These are phyloP conservation scores for Hypsopygia costalis DNA, from an alignment of 2,888 invertebrate genomes.

Conservation along the genomic window DNA sequence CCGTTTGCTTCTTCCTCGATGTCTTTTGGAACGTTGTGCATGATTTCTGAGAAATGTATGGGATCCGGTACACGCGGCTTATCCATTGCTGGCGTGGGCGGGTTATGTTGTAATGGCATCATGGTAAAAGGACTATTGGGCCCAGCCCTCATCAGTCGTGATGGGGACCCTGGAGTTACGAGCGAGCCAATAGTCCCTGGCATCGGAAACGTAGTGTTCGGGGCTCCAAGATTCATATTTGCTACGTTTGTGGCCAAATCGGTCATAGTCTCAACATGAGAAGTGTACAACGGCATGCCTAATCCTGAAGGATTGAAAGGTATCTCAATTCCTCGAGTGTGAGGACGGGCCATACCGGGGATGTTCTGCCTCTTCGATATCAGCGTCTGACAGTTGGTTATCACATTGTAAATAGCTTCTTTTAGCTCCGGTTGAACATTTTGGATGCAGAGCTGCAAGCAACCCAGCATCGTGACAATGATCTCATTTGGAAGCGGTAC, in stretches of 20 bases:
- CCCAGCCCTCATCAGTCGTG: slow-evolving; percentile 86
- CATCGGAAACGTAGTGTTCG: slow-evolving; percentile 86
- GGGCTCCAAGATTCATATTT: slow-evolving; percentile 86
- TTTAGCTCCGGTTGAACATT: slow-evolving; percentile 91
- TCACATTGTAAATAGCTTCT: slow-evolving; percentile 92
- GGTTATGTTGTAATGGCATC: slow-evolving; percentile 83
- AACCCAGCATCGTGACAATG: slow-evolving; percentile 92
- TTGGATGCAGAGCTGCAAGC: slow-evolving; percentile 87
- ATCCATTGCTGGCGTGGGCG: slow-evolving; percentile 83
- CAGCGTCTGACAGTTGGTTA: slow-evolving; percentile 88
- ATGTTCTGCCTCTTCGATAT: slow-evolving; percentile 89
- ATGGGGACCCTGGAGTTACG: slow-evolving; percentile 92
- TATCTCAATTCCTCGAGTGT: slow-evolving; percentile 84
- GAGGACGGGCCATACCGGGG: slow-evolving; percentile 86
- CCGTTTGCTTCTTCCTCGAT: slow-evolving; percentile 99
- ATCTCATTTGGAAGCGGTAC: slow-evolving; percentile 95
- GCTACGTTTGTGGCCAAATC: slow-evolving; percentile 88
- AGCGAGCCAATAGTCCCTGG: slow-evolving; percentile 86
- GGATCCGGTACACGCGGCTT: slow-evolving; percentile 82
- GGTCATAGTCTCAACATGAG: slow-evolving; percentile 87
- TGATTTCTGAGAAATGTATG: slow-evolving; percentile 89
- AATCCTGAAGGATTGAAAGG: slow-evolving; percentile 86
- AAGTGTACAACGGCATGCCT: slow-evolving; percentile 85
- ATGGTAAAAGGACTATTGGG: slow-evolving; percentile 90
- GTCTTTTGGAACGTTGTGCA: slow-evolving; percentile 93